Base-by-base conservation (phyloP, 2,888 invertebrate genomes). In the Lithosia quadra region DNA sequence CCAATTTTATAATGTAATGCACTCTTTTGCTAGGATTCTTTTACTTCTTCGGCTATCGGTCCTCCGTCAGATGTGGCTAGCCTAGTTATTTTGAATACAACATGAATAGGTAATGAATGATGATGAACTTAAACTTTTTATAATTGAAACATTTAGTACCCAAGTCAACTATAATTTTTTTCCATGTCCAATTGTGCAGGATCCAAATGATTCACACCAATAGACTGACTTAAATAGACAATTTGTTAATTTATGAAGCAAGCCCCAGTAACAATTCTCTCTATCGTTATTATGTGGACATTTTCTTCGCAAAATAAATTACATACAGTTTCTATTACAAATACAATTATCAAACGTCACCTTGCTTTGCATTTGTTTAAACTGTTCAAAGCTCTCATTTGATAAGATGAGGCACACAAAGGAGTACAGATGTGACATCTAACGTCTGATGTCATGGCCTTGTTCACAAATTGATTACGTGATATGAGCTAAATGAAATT, bases 311-410 rank as follows among this genome's bases (percentile, higher is more conserved):
- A 57, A 22, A 57, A 15, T 11, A 56, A 56, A n/a, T n/a, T n/a
- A n/a, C n/a, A 24, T 56, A 56, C 56, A 24, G 56, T 57, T 24
- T 24, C 11, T 57, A n/a, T 43, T 43, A 58, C 57, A 58, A 33
- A 58, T 58, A 58, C 18, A 58, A 58, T 33, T 58, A 18, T 58
- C 34, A 28, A 33, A 58, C 24, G n/a, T 33, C 58, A 58, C 33
- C n/a, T 8, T 34, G 8, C 33, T 57, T 24, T 28, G 57, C 33
- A 33, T 57, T 28, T 28, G 9, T 15, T 8, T 15, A 3, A 58
- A 28, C 58, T 58, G 28, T 33, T n/a, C 10, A 18, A 18, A 13
- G 11, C 28, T 56, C 2, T 15, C 24, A 13, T 22, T 56, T 13
- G 5, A 11, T 55, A 15, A 43, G 18, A 43, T 43, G 18, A 18